Conservation (phyloP, 1,140 invertebrate species). For the Ips nitidus region DNA sequence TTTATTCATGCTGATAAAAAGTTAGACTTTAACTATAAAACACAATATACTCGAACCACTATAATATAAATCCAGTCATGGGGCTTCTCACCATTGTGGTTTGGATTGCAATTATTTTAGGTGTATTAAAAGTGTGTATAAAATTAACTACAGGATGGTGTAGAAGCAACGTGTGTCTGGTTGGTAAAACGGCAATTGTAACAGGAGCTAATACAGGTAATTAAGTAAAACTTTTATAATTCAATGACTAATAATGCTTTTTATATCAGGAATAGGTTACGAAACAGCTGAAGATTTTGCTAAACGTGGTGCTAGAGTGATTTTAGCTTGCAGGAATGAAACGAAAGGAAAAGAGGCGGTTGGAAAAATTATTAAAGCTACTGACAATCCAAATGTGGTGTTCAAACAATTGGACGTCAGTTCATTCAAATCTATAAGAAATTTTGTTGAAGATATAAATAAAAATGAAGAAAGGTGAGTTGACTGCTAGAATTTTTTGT, state of each 20-base stretch:
- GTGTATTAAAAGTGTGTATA: slow-evolving; percentile 37
- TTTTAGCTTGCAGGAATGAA: slow-evolving; percentile 69
- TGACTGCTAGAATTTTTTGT: background rate
- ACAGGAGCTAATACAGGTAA: slow-evolving; percentile 42
- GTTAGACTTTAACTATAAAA: too few relatives aligned
- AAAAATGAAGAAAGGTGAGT: slow-evolving; percentile 51
- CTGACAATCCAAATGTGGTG: slow-evolving; percentile 58
- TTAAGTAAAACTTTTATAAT: background rate
- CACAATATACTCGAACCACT: too few relatives aligned
- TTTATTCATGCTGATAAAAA: too few relatives aligned
- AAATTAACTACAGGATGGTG: slow-evolving; percentile 40
- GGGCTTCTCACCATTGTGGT: background rate
- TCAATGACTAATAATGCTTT: background rate
- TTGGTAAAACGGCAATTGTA: slow-evolving; percentile 41
- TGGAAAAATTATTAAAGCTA: slow-evolving; percentile 56
- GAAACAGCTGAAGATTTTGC: slow-evolving; percentile 70
- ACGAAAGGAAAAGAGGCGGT: slow-evolving; percentile 68
- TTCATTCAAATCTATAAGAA: slow-evolving; percentile 62
- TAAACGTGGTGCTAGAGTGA: slow-evolving; percentile 65
- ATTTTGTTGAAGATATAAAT: slow-evolving; percentile 54
- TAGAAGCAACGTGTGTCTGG: slow-evolving; percentile 40
- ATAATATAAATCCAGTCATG: too few relatives aligned
- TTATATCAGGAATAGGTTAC: slow-evolving; percentile 35
- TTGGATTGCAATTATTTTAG: slow-evolving; percentile 10
- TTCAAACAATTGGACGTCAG: slow-evolving; percentile 63